These are phyloP conservation scores for Raja brachyura DNA, from an alignment of 2,113 vertebrate genomes.

Conservation along the genomic window DNA sequence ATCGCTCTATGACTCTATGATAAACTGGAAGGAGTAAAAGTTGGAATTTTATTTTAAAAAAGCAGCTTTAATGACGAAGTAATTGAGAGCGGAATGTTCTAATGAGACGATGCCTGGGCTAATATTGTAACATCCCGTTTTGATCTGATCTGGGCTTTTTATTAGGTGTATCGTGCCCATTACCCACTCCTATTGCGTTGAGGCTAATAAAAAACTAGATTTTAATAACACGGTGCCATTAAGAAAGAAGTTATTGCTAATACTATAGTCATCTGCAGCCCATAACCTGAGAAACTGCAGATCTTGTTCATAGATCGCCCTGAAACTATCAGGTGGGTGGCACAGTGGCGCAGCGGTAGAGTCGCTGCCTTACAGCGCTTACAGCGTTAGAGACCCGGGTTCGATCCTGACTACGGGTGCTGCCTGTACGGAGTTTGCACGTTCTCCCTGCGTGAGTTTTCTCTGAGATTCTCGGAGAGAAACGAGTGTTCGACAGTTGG, in stretches of 20 bases:
- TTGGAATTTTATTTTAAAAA: background rate
- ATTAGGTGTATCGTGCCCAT: background rate
- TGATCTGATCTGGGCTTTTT: background rate
- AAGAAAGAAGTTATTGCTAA: conserved; percentile 3
- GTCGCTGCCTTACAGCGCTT: no score
- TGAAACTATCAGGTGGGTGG: no score
- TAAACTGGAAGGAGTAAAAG: background rate
- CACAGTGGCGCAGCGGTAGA: no score
- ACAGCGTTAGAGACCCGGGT: no score
- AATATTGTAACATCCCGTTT: background rate
- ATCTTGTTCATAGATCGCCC: background rate
- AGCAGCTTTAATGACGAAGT: background rate
- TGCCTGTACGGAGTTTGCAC: no score
- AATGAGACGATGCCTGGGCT: conserved; percentile 5
- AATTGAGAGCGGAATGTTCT: background rate
- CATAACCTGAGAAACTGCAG: background rate
- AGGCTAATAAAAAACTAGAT: background rate
- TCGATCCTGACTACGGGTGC: no score
- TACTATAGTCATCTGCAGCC: background rate
- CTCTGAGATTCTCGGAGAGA: no score
- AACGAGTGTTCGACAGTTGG: no score
- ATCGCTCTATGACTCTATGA: no score
- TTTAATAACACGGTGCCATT: conserved; percentile 14
- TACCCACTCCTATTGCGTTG: background rate
- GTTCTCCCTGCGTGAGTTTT: no score